phyloP scores from a whole-genome alignment of 1,140 invertebrate species.

The Pseudomyrmex flavicornis region DNA sequence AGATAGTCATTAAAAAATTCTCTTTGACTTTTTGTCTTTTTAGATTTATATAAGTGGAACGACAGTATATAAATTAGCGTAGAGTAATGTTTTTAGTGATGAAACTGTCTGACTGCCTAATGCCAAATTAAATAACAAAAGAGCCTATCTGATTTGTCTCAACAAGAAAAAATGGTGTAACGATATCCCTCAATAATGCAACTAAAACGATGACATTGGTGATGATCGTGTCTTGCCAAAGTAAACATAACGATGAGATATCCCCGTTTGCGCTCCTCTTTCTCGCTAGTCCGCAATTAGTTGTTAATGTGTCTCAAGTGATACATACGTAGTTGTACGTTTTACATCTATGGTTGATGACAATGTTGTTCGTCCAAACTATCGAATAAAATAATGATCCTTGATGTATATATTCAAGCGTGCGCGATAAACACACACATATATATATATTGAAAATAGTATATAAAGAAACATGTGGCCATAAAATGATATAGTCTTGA shows the following conservation, averaged over 20 bases:
- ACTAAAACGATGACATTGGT: constrained; percentile 31
- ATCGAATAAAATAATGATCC: constrained; percentile 41
- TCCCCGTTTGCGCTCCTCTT: constrained; percentile 50
- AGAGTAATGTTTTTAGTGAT: constrained; percentile 64
- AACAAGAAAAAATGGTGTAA: constrained; percentile 30
- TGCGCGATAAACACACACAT: no score
- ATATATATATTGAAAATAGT: background rate
- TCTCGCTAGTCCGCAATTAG: constrained; percentile 69
- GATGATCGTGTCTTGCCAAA: constrained; percentile 72
- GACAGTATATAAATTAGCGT: constrained; percentile 29
- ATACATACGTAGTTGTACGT: constrained; percentile 58
- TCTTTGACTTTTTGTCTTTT: constrained; percentile 51
- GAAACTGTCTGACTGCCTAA: constrained; percentile 81
- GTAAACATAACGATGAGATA: constrained; percentile 59
- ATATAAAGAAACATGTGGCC: constrained; percentile 25
- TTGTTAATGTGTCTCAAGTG: constrained; percentile 62
- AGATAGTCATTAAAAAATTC: constrained; percentile 21
- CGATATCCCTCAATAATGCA: constrained; percentile 34
- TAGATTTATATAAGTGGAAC: constrained; percentile 33
- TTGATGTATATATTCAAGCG: background rate
- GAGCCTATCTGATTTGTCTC: constrained; percentile 42
- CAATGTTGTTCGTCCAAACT: constrained; percentile 46
- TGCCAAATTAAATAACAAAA: constrained; percentile 79
- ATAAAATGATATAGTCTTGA: constrained; percentile 52
- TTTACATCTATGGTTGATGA: constrained; percentile 58